Base-by-base conservation (phyloP, 2,888 invertebrate species). In the Apodemia mormo region DNA sequence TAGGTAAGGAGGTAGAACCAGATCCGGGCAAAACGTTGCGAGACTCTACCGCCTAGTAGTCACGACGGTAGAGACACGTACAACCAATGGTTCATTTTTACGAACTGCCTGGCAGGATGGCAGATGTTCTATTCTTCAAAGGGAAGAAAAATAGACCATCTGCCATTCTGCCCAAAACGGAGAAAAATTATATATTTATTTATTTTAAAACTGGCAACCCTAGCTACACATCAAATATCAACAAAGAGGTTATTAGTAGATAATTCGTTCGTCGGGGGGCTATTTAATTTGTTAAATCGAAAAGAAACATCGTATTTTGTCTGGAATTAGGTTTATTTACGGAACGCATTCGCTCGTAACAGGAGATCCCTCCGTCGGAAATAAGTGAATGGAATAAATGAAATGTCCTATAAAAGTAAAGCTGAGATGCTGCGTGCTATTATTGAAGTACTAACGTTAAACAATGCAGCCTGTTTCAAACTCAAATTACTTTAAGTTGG, bases 351-450 rank as follows among this genome's bases (percentile, higher is more conserved):
- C 85, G 87, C 81, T 89, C 89, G 90, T 90, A 88, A 89, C 84
- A 77, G 81, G 80, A 82, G 89, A 89, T 88, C 89, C 88, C 85
- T 87, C 49, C 85, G 83, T 75, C 80, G 84, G 83, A 85, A 87
- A 90, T 90, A 91, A 90, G 88, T 86, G 89, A 88, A 90, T 86
- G 87, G 85, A 89, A 89, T 90, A 87, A 91, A 89, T 85, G 88
- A 86, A 90, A 90, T 86, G 85, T 85, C 85, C 87, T 87, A 87
- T 89, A 90, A 89, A 90, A 82, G 67, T 58, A 58, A 58, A 30
- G 12, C 86, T 86, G 83, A 89, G 86, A 85, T 85, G 84, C 86
- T 85, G 87, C 82, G 85, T 85, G 86, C 85, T 79, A 88, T 86
- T 79, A 79, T 78, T 79, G 78, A 78, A 76, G 77, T 73, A 75